phyloP scores from a whole-genome alignment of 2,113 vertebrate genomes.

The Hiodon alosoides region DNA sequence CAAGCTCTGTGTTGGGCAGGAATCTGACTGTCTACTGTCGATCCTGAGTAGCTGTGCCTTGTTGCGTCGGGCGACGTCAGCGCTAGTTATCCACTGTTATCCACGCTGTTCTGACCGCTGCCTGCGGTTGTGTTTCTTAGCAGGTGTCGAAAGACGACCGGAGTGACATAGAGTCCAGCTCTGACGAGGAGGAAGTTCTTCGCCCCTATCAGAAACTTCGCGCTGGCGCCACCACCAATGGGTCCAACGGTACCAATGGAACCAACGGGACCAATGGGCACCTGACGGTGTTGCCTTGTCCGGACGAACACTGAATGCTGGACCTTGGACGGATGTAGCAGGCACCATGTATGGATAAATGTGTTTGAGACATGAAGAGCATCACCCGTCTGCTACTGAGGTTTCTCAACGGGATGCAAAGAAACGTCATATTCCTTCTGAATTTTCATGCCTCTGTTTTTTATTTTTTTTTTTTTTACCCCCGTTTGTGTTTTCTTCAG shows the following conservation, averaged over 20 bases:
- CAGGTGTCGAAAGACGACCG: constrained; percentile 83
- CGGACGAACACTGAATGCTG: constrained; percentile 76
- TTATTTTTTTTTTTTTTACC: constrained; percentile 39
- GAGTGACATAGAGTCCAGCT: constrained; percentile 90
- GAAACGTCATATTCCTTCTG: too few species aligned
- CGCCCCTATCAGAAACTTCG: constrained; percentile 68
- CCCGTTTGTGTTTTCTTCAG: constrained; percentile 38
- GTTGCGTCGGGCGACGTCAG: too few species aligned
- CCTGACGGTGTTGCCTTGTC: constrained; percentile 68
- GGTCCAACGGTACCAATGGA: constrained; percentile 78
- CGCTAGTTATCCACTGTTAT: constrained; percentile 50
- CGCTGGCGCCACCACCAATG: constrained; percentile 60
- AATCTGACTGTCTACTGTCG: too few species aligned
- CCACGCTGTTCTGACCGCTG: constrained; percentile 54
- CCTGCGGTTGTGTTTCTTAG: background rate
- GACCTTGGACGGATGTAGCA: constrained; percentile 37
- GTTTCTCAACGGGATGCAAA: constrained; percentile 4
- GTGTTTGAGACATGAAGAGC: constrained; percentile 75
- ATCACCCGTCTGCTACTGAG: constrained; percentile 71
- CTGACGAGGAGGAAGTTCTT: constrained; percentile 82
- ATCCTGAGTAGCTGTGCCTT: too few species aligned
- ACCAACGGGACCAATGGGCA: constrained; percentile 84
- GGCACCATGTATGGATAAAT: constrained; percentile 42
- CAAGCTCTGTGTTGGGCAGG: background rate
- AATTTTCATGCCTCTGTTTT: background rate